Base-by-base conservation (phyloP, 2,888 invertebrate genomes). In the Augochlorella aurata region DNA sequence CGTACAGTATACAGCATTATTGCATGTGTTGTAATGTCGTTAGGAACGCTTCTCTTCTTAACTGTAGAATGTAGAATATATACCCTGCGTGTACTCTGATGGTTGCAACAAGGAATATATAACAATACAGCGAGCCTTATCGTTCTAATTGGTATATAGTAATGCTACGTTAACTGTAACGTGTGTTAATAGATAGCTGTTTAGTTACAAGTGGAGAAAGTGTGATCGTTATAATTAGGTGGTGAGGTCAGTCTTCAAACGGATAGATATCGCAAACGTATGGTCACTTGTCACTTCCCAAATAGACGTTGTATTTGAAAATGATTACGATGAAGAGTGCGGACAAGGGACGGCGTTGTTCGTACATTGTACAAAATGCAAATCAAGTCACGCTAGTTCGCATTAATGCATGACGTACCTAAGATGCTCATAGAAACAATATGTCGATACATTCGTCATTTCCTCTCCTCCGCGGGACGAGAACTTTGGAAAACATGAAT, bases 251-350 rank as follows among this genome's bases (percentile, higher is more conserved):
- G 67, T 58, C 67, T 79, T 79, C 58, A 69, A 81, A 85, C 85
- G 82, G 82, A 89, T 88, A 90, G 84, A 90, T 88, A 90, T 92
- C 90, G 91, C 90, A 91, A 92, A 90, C 88, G 88, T 90, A 89
- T 92, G 92, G 92, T 90, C 91, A 93, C 93, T 93, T 93, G 92
- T 93, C 93, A 93, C 91, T 92, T 92, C 91, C 92, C 92, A 92
- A 88, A 85, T 87, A 79, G 74, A 73, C 72, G 72, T 45, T 69
- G 7, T 7, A 45, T 69, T 69, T 49, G 63, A 81, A 24, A 77
- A 84, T 76, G 80, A 69, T 82, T 24, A 69, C 77, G 77, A 75
- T 61, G 86, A 86, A 88, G 83, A 87, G 84, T 88, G 85, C 84
- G 84, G 76, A 85, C 82, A 77, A 77, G 73, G 68, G 50, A 82